These are phyloP conservation scores for Ectobius pallidus DNA, from an alignment of 2,888 invertebrate genomes.

Conservation along the genomic window DNA sequence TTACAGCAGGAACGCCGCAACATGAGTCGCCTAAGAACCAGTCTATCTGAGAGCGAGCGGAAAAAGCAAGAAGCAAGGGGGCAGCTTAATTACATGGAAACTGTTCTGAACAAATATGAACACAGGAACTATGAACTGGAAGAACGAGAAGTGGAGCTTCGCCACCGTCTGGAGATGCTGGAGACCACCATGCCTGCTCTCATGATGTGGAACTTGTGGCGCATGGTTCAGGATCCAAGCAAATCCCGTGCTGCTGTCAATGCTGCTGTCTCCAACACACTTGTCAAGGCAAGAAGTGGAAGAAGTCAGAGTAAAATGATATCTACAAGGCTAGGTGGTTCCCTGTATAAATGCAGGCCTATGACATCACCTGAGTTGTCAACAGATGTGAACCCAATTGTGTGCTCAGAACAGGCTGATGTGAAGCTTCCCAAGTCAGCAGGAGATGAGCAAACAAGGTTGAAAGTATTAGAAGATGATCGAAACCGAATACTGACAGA, in stretches of 20 bases:
- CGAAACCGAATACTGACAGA: not conserved
- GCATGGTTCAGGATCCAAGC: conserved; percentile 52
- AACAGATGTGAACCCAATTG: not conserved
- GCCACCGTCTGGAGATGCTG: conserved; percentile 61
- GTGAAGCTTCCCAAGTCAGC: no score
- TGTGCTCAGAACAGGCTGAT: no score
- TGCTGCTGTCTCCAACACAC: not conserved
- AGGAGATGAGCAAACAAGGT: no score
- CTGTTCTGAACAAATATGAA: conserved; percentile 62
- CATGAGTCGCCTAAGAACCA: conserved; percentile 43
- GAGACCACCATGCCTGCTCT: conserved; percentile 68
- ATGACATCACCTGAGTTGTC: not conserved
- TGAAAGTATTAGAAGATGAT: not conserved
- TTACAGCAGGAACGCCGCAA: conserved; percentile 48
- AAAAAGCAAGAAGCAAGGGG: conserved; percentile 52
- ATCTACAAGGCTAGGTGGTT: no score
- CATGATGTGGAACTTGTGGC: conserved; percentile 65
- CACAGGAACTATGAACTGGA: conserved; percentile 59
- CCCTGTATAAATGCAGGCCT: not conserved
- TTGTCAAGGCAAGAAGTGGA: not conserved
- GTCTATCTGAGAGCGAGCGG: conserved; percentile 46
- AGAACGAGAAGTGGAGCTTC: conserved; percentile 60
- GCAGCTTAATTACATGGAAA: conserved; percentile 57
- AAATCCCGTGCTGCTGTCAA: not conserved
- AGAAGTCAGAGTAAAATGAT: not conserved